Percentiles rank a stretch among this genome's conserved stretches.
phyloP scores from a whole-genome alignment of 2,113 vertebrate genomes.

The Austrofundulus limnaeus region DNA sequence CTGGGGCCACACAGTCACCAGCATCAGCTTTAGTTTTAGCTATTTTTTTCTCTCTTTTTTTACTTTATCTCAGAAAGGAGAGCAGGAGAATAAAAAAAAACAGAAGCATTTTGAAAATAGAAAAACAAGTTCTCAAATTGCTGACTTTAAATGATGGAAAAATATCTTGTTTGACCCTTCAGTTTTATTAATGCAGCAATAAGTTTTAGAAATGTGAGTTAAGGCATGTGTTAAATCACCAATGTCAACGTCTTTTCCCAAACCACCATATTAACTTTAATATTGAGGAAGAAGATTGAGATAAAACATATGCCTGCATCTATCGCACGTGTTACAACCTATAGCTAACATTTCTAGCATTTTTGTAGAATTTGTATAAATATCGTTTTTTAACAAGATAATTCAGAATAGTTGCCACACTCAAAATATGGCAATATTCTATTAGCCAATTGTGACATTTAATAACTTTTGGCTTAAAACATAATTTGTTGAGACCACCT shows the following conservation, averaged over 20 bases:
- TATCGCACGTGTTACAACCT: too few relatives aligned
- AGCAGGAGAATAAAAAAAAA: slow-evolving; percentile 25
- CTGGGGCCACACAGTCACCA: slow-evolving; percentile 25
- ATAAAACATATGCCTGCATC: too few relatives aligned
- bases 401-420: too few relatives aligned
- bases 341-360: too few relatives aligned
- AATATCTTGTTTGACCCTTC: neutral
- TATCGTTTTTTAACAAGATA: too few relatives aligned
- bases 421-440: neutral
- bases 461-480: too few relatives aligned
- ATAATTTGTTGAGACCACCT: too few relatives aligned
- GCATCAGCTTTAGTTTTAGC: slow-evolving; percentile 9
- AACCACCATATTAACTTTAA: too few relatives aligned
- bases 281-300: too few relatives aligned
- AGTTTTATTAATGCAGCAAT: neutral
- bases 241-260: too few relatives aligned
- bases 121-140: slow-evolving; percentile 36
- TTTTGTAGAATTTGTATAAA: too few relatives aligned
- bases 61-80: slow-evolving; percentile 28
- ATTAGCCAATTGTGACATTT: too few relatives aligned
- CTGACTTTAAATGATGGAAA: slow-evolving; percentile 30
- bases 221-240: neutral
- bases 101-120: slow-evolving; percentile 31
- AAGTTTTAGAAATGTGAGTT: neutral
- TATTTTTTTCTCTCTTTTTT: neutral